A percentile compares a stretch with the other conserved stretches of the same genome.
Evolutionary conservation across 2,113 vertebrate genomes (phyloP).

Genomic region (Arothron firmamentum): DNA sequence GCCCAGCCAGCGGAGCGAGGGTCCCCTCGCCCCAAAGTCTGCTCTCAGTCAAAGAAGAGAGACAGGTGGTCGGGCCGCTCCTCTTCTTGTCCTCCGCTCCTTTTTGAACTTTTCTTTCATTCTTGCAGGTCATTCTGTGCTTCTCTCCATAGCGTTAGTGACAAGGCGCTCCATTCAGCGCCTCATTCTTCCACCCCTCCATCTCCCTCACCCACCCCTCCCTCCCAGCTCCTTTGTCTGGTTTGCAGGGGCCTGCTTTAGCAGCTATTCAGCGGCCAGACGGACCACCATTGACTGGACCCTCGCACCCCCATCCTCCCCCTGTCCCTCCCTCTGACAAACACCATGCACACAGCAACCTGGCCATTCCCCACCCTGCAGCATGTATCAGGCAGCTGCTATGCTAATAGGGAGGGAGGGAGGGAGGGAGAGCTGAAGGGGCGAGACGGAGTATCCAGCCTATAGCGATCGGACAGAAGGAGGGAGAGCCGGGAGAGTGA

Average conservation of each 20-base stretch:
- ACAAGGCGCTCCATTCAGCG: conserved; percentile 78
- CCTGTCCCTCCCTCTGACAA: too few species aligned
- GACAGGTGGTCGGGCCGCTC: conserved; percentile 77
- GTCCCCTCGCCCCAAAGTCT: conserved; percentile 38
- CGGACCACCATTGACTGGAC: conserved; percentile 77
- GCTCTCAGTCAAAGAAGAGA: conserved; percentile 53
- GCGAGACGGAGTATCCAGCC: conserved; percentile 66
- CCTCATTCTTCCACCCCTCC: conserved; percentile 70
- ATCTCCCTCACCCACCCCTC: conserved; percentile 33
- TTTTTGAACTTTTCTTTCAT: conserved; percentile 81
- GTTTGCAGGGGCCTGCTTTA: conserved; percentile 75
- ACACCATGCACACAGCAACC: conserved; percentile 69
- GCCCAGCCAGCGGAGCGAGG: conserved; percentile 31
- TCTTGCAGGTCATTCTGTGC: conserved; percentile 77
- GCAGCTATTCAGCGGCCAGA: conserved; percentile 88
- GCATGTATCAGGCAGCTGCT: conserved; percentile 91
- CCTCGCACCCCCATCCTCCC: conserved; percentile 64
- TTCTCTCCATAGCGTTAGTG: conserved; percentile 71
- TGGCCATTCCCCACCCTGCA: conserved; percentile 78
- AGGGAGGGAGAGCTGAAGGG: conserved; percentile 55
- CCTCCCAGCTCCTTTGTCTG: conserved; percentile 71
- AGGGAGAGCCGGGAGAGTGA: conserved; percentile 68
- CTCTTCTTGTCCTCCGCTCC: conserved; percentile 73
- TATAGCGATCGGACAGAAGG: conserved; percentile 54
- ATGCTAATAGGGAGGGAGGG: conserved; percentile 86